phyloP scores from a whole-genome alignment of 2,888 invertebrate genomes.

The Leptinotarsa peninsularis region DNA sequence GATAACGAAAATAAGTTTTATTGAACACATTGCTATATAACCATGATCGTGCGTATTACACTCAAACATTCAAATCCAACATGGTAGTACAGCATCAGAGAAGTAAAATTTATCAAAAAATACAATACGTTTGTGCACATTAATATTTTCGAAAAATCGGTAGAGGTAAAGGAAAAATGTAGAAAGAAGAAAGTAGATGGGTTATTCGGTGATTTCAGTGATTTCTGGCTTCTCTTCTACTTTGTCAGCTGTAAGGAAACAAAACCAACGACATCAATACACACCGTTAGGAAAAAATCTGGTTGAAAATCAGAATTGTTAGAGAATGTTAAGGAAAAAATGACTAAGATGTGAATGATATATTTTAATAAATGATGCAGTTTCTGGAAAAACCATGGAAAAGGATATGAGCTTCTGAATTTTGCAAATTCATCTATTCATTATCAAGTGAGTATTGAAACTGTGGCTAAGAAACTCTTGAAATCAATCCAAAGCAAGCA shows the following conservation, averaged over 20 bases:
- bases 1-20: constrained; percentile 56
- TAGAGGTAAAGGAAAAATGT: constrained; percentile 38
- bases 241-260: constrained; percentile 59
- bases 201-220: constrained; percentile 62
- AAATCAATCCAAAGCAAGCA: too few species aligned
- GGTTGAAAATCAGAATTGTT: background rate
- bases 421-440: too few species aligned
- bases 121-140: constrained; percentile 40
- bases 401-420: too few species aligned
- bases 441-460: too few species aligned
- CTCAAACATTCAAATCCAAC: constrained; percentile 24
- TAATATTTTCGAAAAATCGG: constrained; percentile 26
- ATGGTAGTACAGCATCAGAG: constrained; percentile 36
- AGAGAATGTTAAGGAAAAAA: background rate
- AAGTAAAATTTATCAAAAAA: constrained; percentile 37
- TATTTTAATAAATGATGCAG: too few species aligned
- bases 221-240: constrained; percentile 60
- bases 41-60: constrained; percentile 35
- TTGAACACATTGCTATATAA: constrained; percentile 52
- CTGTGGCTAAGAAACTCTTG: too few species aligned
- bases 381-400: too few species aligned
- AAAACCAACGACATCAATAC: constrained; percentile 62
- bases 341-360: too few species aligned
- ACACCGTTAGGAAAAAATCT: constrained; percentile 52
- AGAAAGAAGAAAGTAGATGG: constrained; percentile 47